phyloP scores from a whole-genome alignment of 2,113 vertebrate species.

The Taurulus bubalis region DNA sequence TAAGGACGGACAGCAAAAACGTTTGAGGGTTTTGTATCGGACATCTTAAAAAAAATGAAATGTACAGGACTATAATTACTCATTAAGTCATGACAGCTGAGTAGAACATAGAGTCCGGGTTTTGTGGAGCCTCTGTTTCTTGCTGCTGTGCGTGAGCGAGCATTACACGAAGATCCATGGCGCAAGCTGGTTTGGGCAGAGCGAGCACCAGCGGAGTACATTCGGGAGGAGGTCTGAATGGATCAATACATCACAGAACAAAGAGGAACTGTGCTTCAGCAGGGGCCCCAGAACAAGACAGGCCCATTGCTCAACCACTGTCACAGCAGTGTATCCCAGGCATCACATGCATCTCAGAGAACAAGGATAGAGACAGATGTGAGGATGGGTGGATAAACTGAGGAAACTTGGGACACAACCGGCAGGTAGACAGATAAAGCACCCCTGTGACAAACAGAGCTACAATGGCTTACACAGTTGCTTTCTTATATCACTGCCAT shows the following conservation, averaged over 20 bases:
- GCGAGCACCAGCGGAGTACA: constrained; percentile 56
- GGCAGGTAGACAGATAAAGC: constrained; percentile 39
- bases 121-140: constrained; percentile 5
- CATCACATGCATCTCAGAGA: constrained; percentile 68
- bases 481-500: neutral
- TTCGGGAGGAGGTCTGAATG: constrained; percentile 69
- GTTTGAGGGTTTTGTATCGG: neutral
- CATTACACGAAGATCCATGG: constrained; percentile 45
- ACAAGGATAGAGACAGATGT: constrained; percentile 54
- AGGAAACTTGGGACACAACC: constrained; percentile 39
- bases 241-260: constrained; percentile 81
- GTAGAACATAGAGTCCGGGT: constrained; percentile 10
- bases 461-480: neutral
- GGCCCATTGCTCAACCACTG: constrained; percentile 76
- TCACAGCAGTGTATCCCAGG: constrained; percentile 70
- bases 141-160: constrained; percentile 40
- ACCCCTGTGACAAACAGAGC: neutral
- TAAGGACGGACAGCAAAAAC: neutral
- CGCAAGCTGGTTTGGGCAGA: constrained; percentile 51
- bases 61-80: neutral
- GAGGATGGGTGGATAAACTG: constrained; percentile 49
- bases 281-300: constrained; percentile 69
- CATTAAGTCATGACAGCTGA: neutral
- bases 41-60: neutral
- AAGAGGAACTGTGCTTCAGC: constrained; percentile 75